Base-by-base conservation (phyloP, 1,140 invertebrate genomes). In the Watersipora subatra region DNA sequence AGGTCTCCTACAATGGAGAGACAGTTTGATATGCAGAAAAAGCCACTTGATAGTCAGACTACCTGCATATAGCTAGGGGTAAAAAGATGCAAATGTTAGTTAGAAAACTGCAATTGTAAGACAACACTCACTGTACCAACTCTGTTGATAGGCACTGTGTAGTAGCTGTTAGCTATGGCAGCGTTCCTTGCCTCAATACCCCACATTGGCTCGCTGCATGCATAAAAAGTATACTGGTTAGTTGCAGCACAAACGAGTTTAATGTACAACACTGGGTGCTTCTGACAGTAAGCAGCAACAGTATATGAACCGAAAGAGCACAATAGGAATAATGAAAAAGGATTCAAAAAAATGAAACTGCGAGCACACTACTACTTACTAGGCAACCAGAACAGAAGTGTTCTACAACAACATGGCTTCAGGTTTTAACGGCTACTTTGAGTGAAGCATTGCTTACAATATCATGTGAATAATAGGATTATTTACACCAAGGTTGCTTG, bases 181-280 rank as follows among this genome's bases (percentile, higher is more conserved):
- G 96, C 96, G 85, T 91, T 92, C 67, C 96, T 82, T 0, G 95
- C 95, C 83, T 98, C 95, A 66, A 99, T 88, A 22, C 86, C 83
- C 96, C 96, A 99, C 59, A 99, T 77, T 0, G 93, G 92, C 81
- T 99, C 96, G 82, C 93, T 97, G 34, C 86, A 84, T n/a, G n/a
- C n/a, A n/a, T n/a, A n/a, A n/a, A n/a, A n/a, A 55, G 17, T 17
- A 55, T 55, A 17, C 46, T 17, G 22, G 46, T 55, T 17, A 55
- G 17, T 55, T 17, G 46, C 22, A 55, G 22, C 17, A 55, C 17
- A 55, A 55, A 55, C 17, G 22, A 17, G 17, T 55, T 55, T 22
- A 55, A 55, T 22, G 22, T 17, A 17, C 22, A 55, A 55, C 22
- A 55, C 22, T 17, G 46, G 17, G 17, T 55, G 22, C 46, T 55